Base-by-base conservation (phyloP, 2,113 vertebrate species). In the Tragulus kanchil region DNA sequence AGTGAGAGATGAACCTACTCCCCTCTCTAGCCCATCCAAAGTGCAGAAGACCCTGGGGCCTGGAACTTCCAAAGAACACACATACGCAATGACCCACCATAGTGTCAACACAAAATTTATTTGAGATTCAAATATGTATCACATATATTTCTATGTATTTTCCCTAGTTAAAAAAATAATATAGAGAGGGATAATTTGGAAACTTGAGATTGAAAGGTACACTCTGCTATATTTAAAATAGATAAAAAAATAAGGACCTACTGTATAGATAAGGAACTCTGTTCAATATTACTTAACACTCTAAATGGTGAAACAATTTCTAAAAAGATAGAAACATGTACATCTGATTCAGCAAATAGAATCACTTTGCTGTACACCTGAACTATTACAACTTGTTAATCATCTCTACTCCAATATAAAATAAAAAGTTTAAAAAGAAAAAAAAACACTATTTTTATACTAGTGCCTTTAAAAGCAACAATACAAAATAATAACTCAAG, bases 181-280 rank as follows among this genome's bases (percentile, higher is more conserved):
- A 45, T 21, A 23, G 5, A 36, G 21, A 45, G 25, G 69, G 11
- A 21, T 1, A 73, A 11, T 12, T 3, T 23, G 42, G 69, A 1
- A 25, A 23, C 2, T 36, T 73, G 69, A 21, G 21, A 1, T 45
- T 1, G 3, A 13, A 5, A 25, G 3, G 1, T 45, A 42, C 3
- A 45, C 5, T 3, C 1, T 25, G 21, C 10, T 13, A 12, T 45
- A 45, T 73, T 73, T 45, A 45, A 73, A 45, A 73, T 3, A 45
- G 36, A 73, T 45, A 45, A 25, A 73, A 73, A 36, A 69, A 36
- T n/a, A 25, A 73, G 11, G 42, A 23, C 69, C 42, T 69, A 69
- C 8, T 69, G 1, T 21, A 13, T 13, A 3, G 21, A 25, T 21
- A 25, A 45, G 69, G 69, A 2, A 45, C 21, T 73, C 36, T 45